Conservation (phyloP, 2,797 vertebrate species). For the Urocyon cinereoargenteus region DNA sequence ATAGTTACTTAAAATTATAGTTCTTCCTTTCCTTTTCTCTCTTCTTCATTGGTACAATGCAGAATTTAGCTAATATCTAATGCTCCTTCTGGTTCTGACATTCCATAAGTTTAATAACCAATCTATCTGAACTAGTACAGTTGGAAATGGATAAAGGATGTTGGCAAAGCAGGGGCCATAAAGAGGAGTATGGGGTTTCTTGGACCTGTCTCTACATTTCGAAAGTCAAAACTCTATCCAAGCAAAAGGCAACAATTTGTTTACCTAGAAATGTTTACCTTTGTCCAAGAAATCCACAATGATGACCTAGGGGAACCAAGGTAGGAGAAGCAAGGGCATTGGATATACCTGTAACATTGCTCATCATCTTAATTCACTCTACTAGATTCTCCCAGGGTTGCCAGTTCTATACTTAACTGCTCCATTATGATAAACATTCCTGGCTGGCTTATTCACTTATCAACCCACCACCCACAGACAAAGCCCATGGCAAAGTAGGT, state of each 20-base stretch:
- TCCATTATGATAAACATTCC: not conserved
- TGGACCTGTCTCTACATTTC: not conserved
- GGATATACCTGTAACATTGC: not conserved
- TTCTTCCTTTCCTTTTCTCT: not conserved
- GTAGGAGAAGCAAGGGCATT: not conserved
- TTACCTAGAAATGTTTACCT: conserved; percentile 34
- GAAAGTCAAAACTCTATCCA: conserved; percentile 34
- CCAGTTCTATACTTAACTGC: not conserved
- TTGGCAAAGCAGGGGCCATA: not conserved
- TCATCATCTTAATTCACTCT: not conserved
- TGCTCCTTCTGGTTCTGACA: not conserved
- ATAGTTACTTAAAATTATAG: not conserved
- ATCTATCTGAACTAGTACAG: not conserved
- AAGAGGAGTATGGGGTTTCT: not conserved
- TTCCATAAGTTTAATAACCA: not conserved
- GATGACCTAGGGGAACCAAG: not conserved
- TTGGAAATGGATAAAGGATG: not conserved
- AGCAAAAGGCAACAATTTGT: conserved; percentile 31
- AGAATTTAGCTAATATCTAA: conserved; percentile 26
- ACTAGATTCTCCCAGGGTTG: not conserved
- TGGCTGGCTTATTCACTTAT: not conserved
- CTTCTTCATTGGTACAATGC: not conserved
- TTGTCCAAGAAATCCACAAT: conserved; percentile 33
- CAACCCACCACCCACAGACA: not conserved
- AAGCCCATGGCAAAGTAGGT: conserved; percentile 13